A percentile compares a stretch with the other conserved stretches of the same genome.
Evolutionary conservation across 1,140 invertebrate species (phyloP).

Genomic region (Anthonomus grandis): DNA sequence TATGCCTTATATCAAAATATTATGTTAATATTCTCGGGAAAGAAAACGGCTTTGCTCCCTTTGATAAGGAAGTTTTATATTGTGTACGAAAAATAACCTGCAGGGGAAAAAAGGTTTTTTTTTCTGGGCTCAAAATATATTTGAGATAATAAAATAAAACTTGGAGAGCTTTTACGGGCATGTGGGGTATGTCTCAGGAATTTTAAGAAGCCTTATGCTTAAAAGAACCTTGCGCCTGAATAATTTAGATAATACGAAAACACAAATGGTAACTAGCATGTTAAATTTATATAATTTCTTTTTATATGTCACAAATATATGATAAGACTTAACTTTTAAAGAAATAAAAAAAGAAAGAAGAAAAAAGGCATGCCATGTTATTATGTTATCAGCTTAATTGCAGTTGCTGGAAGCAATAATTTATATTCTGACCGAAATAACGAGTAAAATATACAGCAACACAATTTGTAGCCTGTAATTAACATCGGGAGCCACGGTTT

Average conservation of each 20-base stretch:
- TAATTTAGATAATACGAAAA: too few relatives aligned
- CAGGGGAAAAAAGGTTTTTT: too few relatives aligned
- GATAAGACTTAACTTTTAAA: too few relatives aligned
- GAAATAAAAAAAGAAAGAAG: neutral
- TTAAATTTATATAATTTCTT: too few relatives aligned
- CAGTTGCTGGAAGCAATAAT: constrained; percentile 16
- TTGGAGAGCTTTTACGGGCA: too few relatives aligned
- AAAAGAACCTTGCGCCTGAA: too few relatives aligned
- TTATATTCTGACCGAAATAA: constrained; percentile 29
- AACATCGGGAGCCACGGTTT: constrained; percentile 32
- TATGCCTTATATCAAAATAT: constrained; percentile 19
- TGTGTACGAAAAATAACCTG: constrained; percentile 13
- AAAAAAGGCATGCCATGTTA: constrained; percentile 6
- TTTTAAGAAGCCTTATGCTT: too few relatives aligned
- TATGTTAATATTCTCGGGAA: constrained; percentile 17
- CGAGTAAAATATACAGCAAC: constrained; percentile 32
- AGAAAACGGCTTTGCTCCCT: constrained; percentile 1
- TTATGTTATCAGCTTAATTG: constrained; percentile 2
- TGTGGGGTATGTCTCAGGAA: too few relatives aligned
- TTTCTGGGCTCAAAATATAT: too few relatives aligned
- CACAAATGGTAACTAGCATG: too few relatives aligned
- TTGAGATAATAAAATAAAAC: too few relatives aligned
- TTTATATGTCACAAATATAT: too few relatives aligned
- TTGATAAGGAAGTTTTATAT: constrained; percentile 18
- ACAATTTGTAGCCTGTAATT: constrained; percentile 36